Percentiles rank a stretch among this genome's conserved stretches.
Conservation (phyloP, 2,888 invertebrate species). For the Masnerella sp. region DNA sequence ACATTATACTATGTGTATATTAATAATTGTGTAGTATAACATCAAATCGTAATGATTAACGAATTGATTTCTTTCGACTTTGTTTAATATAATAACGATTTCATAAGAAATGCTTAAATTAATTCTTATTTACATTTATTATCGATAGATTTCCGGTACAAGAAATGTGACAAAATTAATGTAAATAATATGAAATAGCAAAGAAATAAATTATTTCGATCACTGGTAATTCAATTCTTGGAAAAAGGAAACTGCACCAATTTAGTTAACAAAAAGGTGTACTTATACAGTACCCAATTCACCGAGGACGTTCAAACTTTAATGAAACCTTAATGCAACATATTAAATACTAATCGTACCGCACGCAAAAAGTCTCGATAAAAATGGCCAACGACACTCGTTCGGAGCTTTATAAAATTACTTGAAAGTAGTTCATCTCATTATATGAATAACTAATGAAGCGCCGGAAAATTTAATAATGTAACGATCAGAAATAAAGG, state of each 20-base stretch:
- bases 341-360: conserved; percentile 16
- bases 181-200: no score
- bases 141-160: no score
- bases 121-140: no score
- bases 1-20: no score
- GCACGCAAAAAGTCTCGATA: conserved; percentile 9
- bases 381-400: conserved; percentile 21
- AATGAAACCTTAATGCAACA: conserved; percentile 24
- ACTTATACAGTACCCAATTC: not conserved
- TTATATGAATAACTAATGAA: conserved; percentile 27
- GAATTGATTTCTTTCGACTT: not conserved
- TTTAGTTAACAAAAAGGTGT: not conserved
- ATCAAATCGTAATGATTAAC: not conserved
- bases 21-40: not conserved
- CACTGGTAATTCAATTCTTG: no score
- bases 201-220: no score
- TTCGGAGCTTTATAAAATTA: conserved; percentile 21
- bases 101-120: no score
- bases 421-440: conserved; percentile 25
- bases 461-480: conserved; percentile 26
- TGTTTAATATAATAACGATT: no score
- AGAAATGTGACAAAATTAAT: no score
- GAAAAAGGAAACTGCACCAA: not conserved
- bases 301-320: not conserved
- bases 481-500: conserved; percentile 26